Conservation (phyloP, 2,113 vertebrate genomes). For the Asarcornis scutulata region DNA sequence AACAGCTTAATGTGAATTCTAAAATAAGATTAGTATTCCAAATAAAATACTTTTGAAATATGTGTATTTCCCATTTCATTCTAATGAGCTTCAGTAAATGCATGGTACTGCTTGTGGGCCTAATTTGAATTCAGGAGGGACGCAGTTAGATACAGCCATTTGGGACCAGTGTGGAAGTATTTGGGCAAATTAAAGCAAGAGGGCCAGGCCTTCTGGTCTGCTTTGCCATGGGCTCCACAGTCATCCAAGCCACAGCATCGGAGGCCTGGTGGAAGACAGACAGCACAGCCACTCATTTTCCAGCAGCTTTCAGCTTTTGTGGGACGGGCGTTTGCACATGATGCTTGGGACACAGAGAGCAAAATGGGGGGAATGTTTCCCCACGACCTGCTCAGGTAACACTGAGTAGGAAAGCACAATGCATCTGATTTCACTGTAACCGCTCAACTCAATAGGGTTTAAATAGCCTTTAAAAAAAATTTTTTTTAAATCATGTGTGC, state of each 20-base stretch:
- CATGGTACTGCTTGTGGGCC: neutral
- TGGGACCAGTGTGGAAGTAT: neutral
- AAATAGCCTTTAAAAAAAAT: neutral
- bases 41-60: constrained; percentile 50
- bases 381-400: neutral
- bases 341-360: neutral
- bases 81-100: constrained; percentile 11
- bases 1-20: constrained; percentile 37
- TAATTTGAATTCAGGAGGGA: neutral
- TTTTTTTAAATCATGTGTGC: neutral
- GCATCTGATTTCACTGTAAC: neutral
- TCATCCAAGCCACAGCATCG: neutral
- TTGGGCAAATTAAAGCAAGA: neutral
- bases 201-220: neutral
- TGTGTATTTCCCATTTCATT: constrained; percentile 10
- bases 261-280: neutral
- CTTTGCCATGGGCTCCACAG: neutral
- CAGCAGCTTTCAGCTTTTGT: neutral
- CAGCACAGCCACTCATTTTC: neutral
- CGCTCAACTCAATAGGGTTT: neutral
- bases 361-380: neutral
- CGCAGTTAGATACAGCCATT: neutral
- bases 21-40: constrained; percentile 62
- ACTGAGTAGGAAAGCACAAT: neutral
- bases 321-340: fast-evolving